Evolutionary conservation across 2,113 vertebrate species (phyloP), one percentile per base, ranked within the genome.

Genomic region (Cranoglanis bouderius): DNA sequence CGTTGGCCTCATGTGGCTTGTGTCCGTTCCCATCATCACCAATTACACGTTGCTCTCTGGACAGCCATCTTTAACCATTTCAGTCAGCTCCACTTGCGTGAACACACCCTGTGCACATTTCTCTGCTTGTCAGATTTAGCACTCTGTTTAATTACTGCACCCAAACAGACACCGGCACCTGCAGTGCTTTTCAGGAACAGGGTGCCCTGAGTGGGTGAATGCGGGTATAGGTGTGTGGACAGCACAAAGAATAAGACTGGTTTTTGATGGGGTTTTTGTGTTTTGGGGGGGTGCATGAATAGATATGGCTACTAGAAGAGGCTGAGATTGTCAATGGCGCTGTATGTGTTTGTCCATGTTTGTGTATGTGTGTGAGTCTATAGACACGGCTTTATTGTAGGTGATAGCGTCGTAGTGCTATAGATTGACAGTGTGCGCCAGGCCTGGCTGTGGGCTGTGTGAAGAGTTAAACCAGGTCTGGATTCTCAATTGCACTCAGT

Each of bases 11-110:
- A 95, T 95, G 95, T 95, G 95, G 95, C 94, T 95, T 88, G 92
- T 95, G 95, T 95, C 94, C 94, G 93, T 93, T 95, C 94, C 94
- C 92, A 96, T 96, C 94, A 96, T 93, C 94, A 92, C 93, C 92
- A 93, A 88, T 89, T 67, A 93, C 88, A 82, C 77, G 8, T 86
- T 57, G 46, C 80, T 86, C 85, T 89, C 82, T 21, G 82, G 88
- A 87, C 78, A 78, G 63, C 83, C 85, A 77, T 91, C 85, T 91
- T 74, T 82, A 78, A 86, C 70, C 51, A 77, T 91, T 88, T 88
- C 88, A 67, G 86, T 86, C 91, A 92, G 90, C 65, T 85, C 78
- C 6, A 82, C 88, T 94, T 75, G 91, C 91, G 91, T 93, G 94
- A 93, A 93, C 89, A 91, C 92, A 78, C 88, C 85, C 84, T 18